Base-by-base conservation (phyloP, 2,113 vertebrate species). In the Pteropus alecto region DNA sequence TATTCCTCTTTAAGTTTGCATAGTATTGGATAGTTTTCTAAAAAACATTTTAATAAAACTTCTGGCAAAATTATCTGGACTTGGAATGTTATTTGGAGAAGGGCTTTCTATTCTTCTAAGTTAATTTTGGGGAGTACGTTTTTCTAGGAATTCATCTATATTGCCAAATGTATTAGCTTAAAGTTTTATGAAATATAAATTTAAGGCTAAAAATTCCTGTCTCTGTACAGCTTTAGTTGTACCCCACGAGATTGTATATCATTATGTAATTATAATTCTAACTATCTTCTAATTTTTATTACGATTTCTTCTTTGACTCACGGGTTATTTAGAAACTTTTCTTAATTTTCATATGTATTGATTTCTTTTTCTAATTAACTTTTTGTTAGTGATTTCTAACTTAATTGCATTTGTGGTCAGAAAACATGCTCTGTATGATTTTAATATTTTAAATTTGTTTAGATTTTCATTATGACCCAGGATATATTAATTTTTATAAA, bases 341-440 rank as follows among this genome's bases (percentile, higher is more conserved):
- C 60, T 93, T 85, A 67, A 48, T 93, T 96, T 82, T 84, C 33
- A 88, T 1, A 73, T 56, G 19, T 30, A 77, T 38, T 94, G 5
- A 73, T 73, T 93, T 94, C 46, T 87, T 87, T 92, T 85, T 48
- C 2, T 30, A 26, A 1, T 43, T 74, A 67, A 58, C 14, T 43
- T 88, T 92, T 74, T 70, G n/a, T 90, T 93, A 77, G 38, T 67
- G 22, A 86, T 82, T 96, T 88, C 51, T 86, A 91, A 93, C 7
- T 70, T 90, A 60, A 93, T 56, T 68, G 4, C 4, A 93, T 96
- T 74, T 93, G 48, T 84, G n/a, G 6, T 61, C 71, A 93, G 35
- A 92, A 97, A 88, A 84, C 12, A 87, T 78, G 0, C 24, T 86
- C 22, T 87, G 5, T 73, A 83, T 90, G 74, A 89, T 89, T 89